Evolutionary conservation across 2,113 vertebrate species (phyloP), one percentile per base, ranked within the genome.

Genomic region (Gadus chalcogrammus): DNA sequence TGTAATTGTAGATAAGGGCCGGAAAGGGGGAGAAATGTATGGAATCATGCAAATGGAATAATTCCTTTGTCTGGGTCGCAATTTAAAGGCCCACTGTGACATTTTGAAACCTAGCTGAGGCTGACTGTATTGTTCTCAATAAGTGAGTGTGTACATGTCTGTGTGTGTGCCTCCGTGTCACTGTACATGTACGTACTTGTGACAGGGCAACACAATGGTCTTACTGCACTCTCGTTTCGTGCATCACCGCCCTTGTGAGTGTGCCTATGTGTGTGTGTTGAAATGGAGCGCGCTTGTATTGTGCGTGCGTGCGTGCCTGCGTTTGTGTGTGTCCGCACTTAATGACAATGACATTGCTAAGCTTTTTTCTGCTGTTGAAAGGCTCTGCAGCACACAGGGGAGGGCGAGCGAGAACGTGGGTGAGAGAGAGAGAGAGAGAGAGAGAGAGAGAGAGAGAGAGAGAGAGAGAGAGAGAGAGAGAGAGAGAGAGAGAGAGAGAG

Each of bases 1-100:
- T 75, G 74, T 79, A 85, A 89, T 84, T 88, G 84, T 73, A 82
- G 80, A 83, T 87, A 84, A 87, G 80, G 74, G 64, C 82, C 69
- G 38, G 38, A 42, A 1, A 48, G 42, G 75, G 42, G 75, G 24
- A 79, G 58, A 79, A 82, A 85, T 81, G 80, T 84, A 87, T 76
- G 69, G 82, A 82, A 86, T 82, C 75, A 82, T 69, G 80, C 64
- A 83, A 85, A 85, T 79, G 79, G 75, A 82, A 82, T 82, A 78
- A 84, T 84, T 85, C 63, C 66, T 82, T 80, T 79, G 73, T 74
- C 64, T 59, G 42, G 2, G 2, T 68, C 58, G 74, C 75, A 74
- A 87, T 85, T 84, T 79, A 79, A 24, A 8, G 68, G 68, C 75
- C 64, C 64, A 72, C 60, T 58, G 15, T 52, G 28, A 73, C 60